A percentile compares a stretch with the other conserved stretches of the same genome.
Evolutionary conservation across 2,797 vertebrate genomes (phyloP).

Genomic region (Pantherophis vulpinus): DNA sequence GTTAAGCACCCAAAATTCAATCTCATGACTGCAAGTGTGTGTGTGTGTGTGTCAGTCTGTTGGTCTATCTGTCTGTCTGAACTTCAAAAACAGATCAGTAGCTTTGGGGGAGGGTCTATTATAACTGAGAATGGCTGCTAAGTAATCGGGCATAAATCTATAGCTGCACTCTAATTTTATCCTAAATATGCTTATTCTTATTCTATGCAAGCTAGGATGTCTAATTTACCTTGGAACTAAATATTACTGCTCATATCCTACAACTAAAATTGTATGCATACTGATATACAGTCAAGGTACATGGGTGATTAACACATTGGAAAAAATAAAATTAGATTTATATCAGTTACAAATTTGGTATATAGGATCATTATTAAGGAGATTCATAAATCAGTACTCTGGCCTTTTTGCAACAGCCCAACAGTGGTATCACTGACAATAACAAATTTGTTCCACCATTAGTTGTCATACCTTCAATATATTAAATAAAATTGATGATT

Average conservation of each 20-base stretch:
- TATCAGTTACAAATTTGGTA: not conserved
- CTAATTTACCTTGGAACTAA: not conserved
- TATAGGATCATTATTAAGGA: not conserved
- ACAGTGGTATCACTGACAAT: slow-evolving; percentile 19
- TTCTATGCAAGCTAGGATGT: not conserved
- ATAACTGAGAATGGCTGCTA: not conserved
- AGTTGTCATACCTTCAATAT: slow-evolving; percentile 1
- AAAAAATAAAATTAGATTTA: not conserved
- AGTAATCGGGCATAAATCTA: not conserved
- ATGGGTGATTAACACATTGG: not conserved
- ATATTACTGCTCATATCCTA: not conserved
- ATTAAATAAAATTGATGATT: slow-evolving; percentile 39
- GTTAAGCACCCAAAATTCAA: not conserved
- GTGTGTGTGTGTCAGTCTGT: not conserved
- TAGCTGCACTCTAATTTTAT: not conserved
- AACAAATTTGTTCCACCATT: not conserved
- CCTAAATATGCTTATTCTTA: not conserved
- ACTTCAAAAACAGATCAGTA: not conserved
- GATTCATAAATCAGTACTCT: not conserved
- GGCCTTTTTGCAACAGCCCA: not conserved
- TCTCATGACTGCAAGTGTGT: not conserved
- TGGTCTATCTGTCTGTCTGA: no score
- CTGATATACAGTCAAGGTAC: not conserved
- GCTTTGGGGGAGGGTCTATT: not conserved
- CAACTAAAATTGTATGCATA: not conserved